These are phyloP conservation scores for Diadegma fenestrale DNA, from an alignment of 2,888 invertebrate genomes.

Conservation along the genomic window DNA sequence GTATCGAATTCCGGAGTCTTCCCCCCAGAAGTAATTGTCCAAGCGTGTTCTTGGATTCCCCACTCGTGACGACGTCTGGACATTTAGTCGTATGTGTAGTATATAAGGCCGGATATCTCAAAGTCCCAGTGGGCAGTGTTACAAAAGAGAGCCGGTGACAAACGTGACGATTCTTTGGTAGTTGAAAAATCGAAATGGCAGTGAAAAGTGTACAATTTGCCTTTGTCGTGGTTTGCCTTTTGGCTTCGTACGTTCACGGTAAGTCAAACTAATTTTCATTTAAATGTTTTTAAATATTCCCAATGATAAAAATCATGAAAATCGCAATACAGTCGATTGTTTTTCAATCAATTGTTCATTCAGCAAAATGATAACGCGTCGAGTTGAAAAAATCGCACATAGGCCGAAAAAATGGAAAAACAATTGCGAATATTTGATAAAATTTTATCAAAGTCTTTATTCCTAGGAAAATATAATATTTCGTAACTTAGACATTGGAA, in stretches of 20 bases:
- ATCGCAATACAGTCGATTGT: background rate
- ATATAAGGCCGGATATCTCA: constrained; percentile 71
- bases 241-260: constrained; percentile 65
- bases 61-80: constrained; percentile 69
- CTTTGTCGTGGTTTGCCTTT: constrained; percentile 57
- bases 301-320: background rate
- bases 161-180: constrained; percentile 34
- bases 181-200: constrained; percentile 60
- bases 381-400: background rate
- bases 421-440: background rate
- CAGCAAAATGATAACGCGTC: background rate
- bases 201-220: constrained; percentile 64
- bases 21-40: constrained; percentile 58
- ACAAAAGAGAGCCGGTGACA: constrained; percentile 39
- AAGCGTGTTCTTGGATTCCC: constrained; percentile 70
- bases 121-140: constrained; percentile 63
- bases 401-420: background rate
- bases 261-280: constrained; percentile 32
- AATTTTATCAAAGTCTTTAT: background rate
- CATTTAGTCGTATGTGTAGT: constrained; percentile 69
- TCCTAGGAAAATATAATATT: background rate
- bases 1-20: constrained; percentile 47
- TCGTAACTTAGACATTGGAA: background rate
- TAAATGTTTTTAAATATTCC: background rate
- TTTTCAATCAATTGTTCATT: background rate